Evolutionary conservation across 2,888 invertebrate species (phyloP).

Genomic region (Stramonita haemastoma): DNA sequence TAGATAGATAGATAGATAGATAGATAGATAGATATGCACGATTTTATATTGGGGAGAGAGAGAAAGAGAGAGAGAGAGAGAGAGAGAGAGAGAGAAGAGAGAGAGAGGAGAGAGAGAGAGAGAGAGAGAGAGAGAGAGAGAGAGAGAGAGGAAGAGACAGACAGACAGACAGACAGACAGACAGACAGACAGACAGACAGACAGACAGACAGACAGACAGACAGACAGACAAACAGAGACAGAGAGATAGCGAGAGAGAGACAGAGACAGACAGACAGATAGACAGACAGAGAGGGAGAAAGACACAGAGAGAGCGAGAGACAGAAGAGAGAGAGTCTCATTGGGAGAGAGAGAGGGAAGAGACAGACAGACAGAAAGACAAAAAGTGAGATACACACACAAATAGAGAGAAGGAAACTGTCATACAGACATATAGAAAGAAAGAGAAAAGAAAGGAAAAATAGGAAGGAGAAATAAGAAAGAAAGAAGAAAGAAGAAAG

Average conservation of each 20-base stretch:
- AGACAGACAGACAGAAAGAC: slow-evolving; percentile 5
- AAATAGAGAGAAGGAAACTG: neutral
- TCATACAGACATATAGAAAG: neutral
- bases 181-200: neutral
- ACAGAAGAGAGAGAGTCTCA: no score
- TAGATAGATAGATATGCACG: neutral
- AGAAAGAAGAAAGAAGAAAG: no score
- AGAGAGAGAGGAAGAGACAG: neutral
- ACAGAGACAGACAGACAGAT: neutral
- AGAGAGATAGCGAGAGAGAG: neutral
- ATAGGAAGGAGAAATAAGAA: no score
- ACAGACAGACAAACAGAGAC: neutral
- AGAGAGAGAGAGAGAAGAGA: neutral
- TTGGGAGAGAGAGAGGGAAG: no score
- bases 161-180: neutral
- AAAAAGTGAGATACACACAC: neutral
- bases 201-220: neutral
- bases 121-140: neutral
- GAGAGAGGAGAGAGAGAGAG: neutral
- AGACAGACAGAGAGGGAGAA: no score
- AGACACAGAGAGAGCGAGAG: no score
- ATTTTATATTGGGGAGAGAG: no score
- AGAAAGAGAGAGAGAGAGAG: neutral
- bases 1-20: neutral
- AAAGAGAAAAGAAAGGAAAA: no score